Evolutionary conservation across 1,140 invertebrate species (phyloP).

Genomic region (Lordiphosa mommai): DNA sequence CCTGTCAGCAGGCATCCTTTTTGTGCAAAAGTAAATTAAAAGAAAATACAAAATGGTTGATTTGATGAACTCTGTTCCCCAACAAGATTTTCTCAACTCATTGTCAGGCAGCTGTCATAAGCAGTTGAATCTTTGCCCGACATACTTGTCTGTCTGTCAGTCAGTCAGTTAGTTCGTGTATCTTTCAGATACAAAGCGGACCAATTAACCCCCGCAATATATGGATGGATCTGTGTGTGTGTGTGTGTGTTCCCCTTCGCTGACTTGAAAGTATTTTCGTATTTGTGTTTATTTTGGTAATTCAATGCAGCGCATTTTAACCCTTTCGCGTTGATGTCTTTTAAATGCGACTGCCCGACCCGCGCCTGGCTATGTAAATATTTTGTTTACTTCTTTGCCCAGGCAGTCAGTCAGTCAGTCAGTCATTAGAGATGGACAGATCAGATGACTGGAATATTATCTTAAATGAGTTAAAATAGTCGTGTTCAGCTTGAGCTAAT

Average conservation of each 20-base stretch:
- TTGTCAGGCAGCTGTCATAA: conserved; percentile 62
- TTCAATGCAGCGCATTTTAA: conserved; percentile 68
- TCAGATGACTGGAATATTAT: conserved; percentile 2
- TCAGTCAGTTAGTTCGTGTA: no score
- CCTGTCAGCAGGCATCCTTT: conserved; percentile 56
- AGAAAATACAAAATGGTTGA: conserved; percentile 59
- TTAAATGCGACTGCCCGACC: conserved; percentile 55
- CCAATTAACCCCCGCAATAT: conserved; percentile 57
- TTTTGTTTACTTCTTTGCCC: conserved; percentile 37
- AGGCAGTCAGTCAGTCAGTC: conserved; percentile 15
- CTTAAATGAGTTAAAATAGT: not conserved
- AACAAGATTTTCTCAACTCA: conserved; percentile 6
- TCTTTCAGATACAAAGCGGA: conserved; percentile 59
- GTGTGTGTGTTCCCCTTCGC: conserved; percentile 19
- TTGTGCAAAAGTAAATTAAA: conserved; percentile 55
- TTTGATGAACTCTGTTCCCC: conserved; percentile 42
- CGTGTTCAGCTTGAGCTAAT: no score
- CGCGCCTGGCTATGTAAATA: conserved; percentile 61
- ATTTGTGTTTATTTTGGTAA: conserved; percentile 73
- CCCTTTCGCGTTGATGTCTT: conserved; percentile 61
- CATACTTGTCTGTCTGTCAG: conserved; percentile 37
- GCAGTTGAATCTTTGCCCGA: conserved; percentile 39
- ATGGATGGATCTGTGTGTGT: not conserved
- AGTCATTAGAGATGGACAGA: conserved; percentile 14
- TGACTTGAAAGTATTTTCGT: conserved; percentile 62